phyloP scores from a whole-genome alignment of 1,140 invertebrate genomes.

The Chlorops oryzae region DNA sequence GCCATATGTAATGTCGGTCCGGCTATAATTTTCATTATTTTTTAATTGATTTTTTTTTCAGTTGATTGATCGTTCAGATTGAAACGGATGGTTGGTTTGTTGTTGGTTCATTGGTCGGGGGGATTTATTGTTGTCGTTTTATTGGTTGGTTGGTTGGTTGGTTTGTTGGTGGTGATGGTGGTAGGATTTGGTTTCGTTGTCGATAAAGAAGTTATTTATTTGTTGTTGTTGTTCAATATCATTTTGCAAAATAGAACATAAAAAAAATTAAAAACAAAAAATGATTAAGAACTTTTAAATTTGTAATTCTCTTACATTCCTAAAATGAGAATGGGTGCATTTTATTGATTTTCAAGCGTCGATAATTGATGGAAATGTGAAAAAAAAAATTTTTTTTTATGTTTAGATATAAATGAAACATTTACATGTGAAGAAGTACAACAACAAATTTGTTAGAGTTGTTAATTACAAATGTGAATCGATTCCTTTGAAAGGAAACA shows the following conservation, averaged over 20 bases:
- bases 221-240: constrained; percentile 26
- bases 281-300: no score
- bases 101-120: background rate
- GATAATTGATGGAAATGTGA: no score
- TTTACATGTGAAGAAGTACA: background rate
- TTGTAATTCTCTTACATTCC: no score
- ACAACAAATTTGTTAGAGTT: background rate
- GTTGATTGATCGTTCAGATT: background rate
- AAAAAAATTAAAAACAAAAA: background rate
- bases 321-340: no score
- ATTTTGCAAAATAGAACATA: constrained; percentile 4
- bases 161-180: constrained; percentile 5
- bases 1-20: constrained; percentile 39
- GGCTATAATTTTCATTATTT: constrained; percentile 8
- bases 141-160: constrained; percentile 11
- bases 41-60: background rate
- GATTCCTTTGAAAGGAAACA: no score
- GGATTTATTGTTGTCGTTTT: constrained; percentile 1
- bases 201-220: constrained; percentile 26
- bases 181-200: constrained; percentile 18
- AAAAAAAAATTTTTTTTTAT: background rate
- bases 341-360: no score
- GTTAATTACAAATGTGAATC: no score
- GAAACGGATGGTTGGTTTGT: no score
- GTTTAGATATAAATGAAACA: background rate